Percentiles rank a stretch among this genome's conserved stretches.
phyloP scores from a whole-genome alignment of 2,888 invertebrate species.

The Morinoia aosen region DNA sequence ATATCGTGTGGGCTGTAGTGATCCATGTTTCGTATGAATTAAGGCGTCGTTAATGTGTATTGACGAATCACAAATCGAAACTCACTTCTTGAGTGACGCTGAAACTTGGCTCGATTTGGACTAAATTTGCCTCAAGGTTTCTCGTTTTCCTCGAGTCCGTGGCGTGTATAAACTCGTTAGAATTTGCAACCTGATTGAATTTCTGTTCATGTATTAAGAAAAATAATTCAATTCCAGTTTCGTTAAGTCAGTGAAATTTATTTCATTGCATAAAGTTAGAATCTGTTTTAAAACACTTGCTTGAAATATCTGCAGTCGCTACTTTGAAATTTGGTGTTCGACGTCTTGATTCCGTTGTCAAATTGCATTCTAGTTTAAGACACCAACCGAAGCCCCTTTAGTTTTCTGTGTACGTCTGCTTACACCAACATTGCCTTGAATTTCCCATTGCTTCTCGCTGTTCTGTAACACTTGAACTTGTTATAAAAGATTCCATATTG shows the following conservation, averaged over 20 bases:
- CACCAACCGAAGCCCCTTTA: background rate
- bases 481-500: constrained; percentile 12
- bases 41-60: too few relatives aligned
- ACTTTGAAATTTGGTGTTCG: background rate
- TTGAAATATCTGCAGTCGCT: background rate
- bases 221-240: too few relatives aligned
- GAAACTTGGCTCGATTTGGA: background rate
- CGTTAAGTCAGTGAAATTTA: background rate
- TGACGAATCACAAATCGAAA: too few relatives aligned
- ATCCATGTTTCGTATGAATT: too few relatives aligned
- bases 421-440: background rate
- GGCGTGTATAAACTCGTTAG: background rate
- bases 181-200: background rate
- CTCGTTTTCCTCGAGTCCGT: background rate
- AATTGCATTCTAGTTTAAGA: background rate
- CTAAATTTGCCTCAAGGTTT: background rate
- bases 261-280: background rate
- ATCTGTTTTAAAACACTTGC: background rate
- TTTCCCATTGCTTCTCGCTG: background rate
- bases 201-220: background rate
- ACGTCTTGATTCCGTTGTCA: background rate
- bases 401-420: background rate
- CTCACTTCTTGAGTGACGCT: too few relatives aligned
- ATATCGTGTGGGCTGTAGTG: too few relatives aligned
- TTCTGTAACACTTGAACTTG: background rate